phyloP scores from a whole-genome alignment of 2,888 invertebrate genomes.

The Apomyelois bistriatella region DNA sequence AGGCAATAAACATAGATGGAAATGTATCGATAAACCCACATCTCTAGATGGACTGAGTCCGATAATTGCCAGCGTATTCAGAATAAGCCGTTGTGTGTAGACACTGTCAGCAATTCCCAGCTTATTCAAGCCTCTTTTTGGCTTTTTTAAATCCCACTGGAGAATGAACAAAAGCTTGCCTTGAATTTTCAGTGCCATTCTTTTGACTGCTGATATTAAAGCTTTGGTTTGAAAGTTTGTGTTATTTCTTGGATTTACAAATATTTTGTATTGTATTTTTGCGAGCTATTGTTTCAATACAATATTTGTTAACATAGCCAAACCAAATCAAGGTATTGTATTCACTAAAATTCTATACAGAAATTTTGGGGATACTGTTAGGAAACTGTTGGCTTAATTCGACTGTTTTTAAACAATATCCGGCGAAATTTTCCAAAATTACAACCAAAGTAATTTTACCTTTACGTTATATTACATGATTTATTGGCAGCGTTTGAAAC shows the following conservation, averaged over 20 bases:
- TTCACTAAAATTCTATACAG: too few relatives aligned
- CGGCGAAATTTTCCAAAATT: too few relatives aligned
- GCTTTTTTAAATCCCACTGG: slow-evolving; percentile 27
- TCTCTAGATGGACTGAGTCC: slow-evolving; percentile 20
- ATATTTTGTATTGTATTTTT: background rate
- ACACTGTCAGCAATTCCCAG: slow-evolving; percentile 32
- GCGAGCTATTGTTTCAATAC: background rate
- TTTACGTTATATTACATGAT: too few relatives aligned
- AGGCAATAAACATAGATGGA: too few relatives aligned
- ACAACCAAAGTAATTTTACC: too few relatives aligned
- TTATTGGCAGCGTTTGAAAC: too few relatives aligned
- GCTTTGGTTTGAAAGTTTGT: slow-evolving; percentile 1
- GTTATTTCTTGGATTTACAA: background rate
- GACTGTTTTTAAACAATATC: too few relatives aligned
- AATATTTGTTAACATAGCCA: too few relatives aligned
- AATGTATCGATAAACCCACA: slow-evolving; percentile 18
- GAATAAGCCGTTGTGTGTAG: slow-evolving; percentile 22
- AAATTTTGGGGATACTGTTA: too few relatives aligned
- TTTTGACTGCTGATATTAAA: background rate
- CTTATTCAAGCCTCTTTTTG: slow-evolving; percentile 32
- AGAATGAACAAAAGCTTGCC: slow-evolving; percentile 31
- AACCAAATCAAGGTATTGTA: too few relatives aligned
- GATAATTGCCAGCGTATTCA: slow-evolving; percentile 32
- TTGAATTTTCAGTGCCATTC: slow-evolving; percentile 10
- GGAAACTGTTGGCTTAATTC: too few relatives aligned